These are phyloP conservation scores for Trinectes maculatus DNA, from an alignment of 2,113 vertebrate species.

Conservation along the genomic window DNA sequence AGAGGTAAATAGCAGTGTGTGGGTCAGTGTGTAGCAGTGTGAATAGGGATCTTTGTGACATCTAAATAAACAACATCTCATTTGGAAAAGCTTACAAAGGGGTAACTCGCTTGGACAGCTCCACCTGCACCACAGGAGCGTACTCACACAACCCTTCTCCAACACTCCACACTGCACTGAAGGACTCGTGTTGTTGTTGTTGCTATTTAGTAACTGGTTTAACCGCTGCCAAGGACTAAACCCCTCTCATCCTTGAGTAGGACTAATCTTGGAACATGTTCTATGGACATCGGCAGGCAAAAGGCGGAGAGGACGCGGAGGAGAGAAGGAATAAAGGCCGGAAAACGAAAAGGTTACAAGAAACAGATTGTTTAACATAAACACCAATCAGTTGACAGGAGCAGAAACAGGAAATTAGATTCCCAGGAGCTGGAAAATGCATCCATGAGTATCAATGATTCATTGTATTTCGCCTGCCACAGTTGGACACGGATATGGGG, in stretches of 20 bases:
- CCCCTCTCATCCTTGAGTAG: constrained; percentile 47
- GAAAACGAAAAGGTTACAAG: constrained; percentile 69
- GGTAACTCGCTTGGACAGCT: too few species aligned
- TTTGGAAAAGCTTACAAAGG: constrained; percentile 6
- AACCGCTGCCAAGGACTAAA: constrained; percentile 68
- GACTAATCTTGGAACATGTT: constrained; percentile 56
- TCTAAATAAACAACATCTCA: too few species aligned
- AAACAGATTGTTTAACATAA: constrained; percentile 81
- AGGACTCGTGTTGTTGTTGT: constrained; percentile 63
- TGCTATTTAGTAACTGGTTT: constrained; percentile 63
- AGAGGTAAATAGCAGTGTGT: constrained; percentile 2
- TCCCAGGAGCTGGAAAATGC: constrained; percentile 76
- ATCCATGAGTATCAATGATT: constrained; percentile 73
- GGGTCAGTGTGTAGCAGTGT: too few species aligned
- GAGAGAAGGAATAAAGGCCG: constrained; percentile 48
- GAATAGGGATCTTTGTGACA: neutral
- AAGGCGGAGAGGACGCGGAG: constrained; percentile 29
- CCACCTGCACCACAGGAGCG: too few species aligned
- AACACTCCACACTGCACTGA: constrained; percentile 37
- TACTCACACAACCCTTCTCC: constrained; percentile 8
- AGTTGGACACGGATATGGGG: constrained; percentile 31
- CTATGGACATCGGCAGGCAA: constrained; percentile 50
- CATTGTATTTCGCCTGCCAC: constrained; percentile 62
- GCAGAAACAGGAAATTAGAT: constrained; percentile 80
- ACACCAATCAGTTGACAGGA: constrained; percentile 80